A percentile compares a stretch with the other conserved stretches of the same genome.
These are phyloP conservation scores for Drosophila bipectinata DNA, from an alignment of 1,140 invertebrate species.

Conservation along the genomic window DNA sequence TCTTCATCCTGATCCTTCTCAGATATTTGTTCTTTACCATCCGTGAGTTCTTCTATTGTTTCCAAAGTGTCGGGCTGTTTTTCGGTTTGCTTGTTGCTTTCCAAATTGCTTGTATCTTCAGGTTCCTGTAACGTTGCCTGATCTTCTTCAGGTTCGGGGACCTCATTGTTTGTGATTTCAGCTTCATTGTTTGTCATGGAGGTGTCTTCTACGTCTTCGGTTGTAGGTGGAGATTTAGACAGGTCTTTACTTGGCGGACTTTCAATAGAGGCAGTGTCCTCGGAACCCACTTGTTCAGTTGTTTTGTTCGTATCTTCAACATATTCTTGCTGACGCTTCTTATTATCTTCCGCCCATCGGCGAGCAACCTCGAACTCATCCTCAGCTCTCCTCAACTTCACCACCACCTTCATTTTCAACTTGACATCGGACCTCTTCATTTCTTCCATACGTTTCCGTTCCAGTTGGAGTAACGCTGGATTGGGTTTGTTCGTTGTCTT, in stretches of 20 bases:
- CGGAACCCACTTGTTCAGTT: neutral
- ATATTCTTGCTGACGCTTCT: neutral
- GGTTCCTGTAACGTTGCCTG: neutral
- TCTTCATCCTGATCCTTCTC: neutral
- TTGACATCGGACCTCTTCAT: conserved; percentile 68
- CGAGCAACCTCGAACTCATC: conserved; percentile 65
- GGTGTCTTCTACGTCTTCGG: neutral
- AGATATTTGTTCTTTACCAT: neutral
- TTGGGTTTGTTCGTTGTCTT: conserved; percentile 80
- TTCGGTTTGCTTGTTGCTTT: neutral
- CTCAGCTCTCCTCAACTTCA: conserved; percentile 63
- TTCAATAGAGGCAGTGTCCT: neutral
- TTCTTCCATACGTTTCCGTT: conserved; percentile 72
- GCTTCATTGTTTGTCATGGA: neutral
- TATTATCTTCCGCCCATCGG: conserved; percentile 30
- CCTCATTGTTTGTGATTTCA: neutral
- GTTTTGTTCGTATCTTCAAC: neutral
- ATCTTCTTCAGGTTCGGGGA: neutral
- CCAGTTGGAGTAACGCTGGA: conserved; percentile 71
- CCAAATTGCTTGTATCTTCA: neutral
- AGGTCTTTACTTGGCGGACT: too few species aligned
- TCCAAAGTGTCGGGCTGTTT: neutral
- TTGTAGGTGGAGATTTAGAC: neutral
- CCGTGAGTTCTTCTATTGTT: neutral
- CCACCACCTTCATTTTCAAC: conserved; percentile 67